Conservation (phyloP, 2,888 invertebrate genomes). For the Poecilobothrus nobilitatus region DNA sequence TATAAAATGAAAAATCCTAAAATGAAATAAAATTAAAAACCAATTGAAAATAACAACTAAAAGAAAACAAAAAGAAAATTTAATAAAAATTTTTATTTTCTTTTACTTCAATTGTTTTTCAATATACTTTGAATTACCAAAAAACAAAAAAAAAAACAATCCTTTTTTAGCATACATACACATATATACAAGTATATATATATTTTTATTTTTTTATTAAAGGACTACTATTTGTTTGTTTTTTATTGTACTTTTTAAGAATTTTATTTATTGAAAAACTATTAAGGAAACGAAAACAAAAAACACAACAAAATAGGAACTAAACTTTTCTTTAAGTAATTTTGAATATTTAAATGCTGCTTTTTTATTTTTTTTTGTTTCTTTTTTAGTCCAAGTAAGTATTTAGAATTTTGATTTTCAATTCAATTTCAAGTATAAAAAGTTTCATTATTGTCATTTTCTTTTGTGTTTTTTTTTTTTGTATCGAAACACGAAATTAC, state of each 20-base stretch:
- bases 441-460: not conserved
- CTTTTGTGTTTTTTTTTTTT: not conserved
- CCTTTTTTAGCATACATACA: no score
- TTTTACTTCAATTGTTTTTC: no score
- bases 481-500: not conserved
- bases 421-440: not conserved
- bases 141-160: no score
- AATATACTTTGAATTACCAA: no score
- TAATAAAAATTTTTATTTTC: no score
- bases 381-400: not conserved
- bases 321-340: not conserved
- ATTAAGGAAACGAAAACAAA: not conserved
- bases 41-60: no score
- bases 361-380: not conserved
- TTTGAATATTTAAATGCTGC: not conserved
- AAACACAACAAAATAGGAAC: not conserved
- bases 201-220: not conserved
- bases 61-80: no score
- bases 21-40: no score
- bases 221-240: not conserved
- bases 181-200: no score
- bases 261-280: slow-evolving; percentile 3
- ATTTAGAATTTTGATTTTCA: no score
- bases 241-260: not conserved
- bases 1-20: no score